Percentiles rank a stretch among this genome's conserved stretches.
These are phyloP conservation scores for Poeciliopsis occidentalis DNA, from an alignment of 2,113 vertebrate species.

Conservation along the genomic window DNA sequence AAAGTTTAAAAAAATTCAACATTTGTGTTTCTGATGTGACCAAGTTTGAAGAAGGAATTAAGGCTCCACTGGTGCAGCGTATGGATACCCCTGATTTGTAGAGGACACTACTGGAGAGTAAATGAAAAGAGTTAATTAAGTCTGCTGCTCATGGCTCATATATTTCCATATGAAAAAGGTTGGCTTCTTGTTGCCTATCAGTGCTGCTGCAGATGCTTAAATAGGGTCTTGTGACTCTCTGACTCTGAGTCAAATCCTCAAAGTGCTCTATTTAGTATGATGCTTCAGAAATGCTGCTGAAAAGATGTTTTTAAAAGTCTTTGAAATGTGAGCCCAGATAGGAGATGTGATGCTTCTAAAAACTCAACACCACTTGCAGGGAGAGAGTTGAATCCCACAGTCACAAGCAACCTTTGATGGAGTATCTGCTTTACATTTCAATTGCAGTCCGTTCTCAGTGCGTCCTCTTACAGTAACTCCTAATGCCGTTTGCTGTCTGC, in stretches of 20 bases:
- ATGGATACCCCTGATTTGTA: slow-evolving; percentile 30
- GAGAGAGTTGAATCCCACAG: slow-evolving; percentile 22
- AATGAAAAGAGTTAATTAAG: slow-evolving; percentile 38
- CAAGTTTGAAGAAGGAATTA: not conserved
- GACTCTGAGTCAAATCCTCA: slow-evolving; percentile 22
- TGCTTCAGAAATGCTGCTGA: slow-evolving; percentile 1
- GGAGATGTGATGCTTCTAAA: slow-evolving; percentile 19
- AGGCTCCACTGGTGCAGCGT: slow-evolving; percentile 17
- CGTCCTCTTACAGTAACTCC: not conserved
- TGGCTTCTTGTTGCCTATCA: slow-evolving; percentile 33
- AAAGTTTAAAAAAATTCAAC: accelerated
- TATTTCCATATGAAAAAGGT: slow-evolving; percentile 47
- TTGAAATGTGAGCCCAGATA: slow-evolving; percentile 28
- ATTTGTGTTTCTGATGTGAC: not conserved
- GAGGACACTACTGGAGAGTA: slow-evolving; percentile 32
- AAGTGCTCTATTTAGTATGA: slow-evolving; percentile 35
- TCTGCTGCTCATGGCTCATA: slow-evolving; percentile 36
- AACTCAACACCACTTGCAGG: slow-evolving; percentile 9
- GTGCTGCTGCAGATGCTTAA: slow-evolving; percentile 18
- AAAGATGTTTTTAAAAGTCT: not conserved
- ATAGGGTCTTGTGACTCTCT: not conserved
- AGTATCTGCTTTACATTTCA: slow-evolving; percentile 9
- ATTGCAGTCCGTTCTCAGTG: slow-evolving; percentile 6
- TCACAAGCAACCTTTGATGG: slow-evolving; percentile 22
- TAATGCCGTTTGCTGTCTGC: not conserved